A percentile compares a stretch with the other conserved stretches of the same genome.
Conservation (phyloP, 2,888 invertebrate genomes). For the Pachymerium ferrugineum region DNA sequence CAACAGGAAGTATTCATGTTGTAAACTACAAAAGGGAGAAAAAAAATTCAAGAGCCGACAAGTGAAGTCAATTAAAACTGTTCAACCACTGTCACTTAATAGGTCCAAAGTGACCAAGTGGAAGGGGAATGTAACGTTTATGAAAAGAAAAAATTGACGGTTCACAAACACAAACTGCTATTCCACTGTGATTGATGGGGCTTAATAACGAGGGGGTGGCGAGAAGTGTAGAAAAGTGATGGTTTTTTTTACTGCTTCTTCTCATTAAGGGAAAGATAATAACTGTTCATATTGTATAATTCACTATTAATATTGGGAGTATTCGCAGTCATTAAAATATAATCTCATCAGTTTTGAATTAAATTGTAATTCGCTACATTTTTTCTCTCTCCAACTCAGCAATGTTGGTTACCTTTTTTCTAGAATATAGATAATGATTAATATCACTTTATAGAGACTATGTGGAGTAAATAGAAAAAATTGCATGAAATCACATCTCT, state of each 20-base stretch:
- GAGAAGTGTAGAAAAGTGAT: background rate
- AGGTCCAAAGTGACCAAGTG: background rate
- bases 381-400: no score
- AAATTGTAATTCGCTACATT: background rate
- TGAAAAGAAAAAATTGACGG: background rate
- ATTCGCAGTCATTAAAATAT: background rate
- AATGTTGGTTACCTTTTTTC: no score
- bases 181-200: background rate
- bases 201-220: slow-evolving; percentile 3
- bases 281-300: background rate
- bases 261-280: background rate
- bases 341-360: background rate
- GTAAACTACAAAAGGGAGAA: background rate
- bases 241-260: background rate
- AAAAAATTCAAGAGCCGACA: background rate
- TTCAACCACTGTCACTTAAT: background rate
- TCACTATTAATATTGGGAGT: background rate
- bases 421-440: no score
- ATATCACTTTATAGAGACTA: no score
- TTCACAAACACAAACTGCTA: background rate
- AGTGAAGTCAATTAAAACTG: slow-evolving; percentile 15
- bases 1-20: slow-evolving; percentile 1
- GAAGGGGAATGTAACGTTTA: background rate
- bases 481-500: no score
- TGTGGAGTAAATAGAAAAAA: no score